Percentiles rank a stretch among this genome's conserved stretches.
Conservation (phyloP, 2,888 invertebrate species). For the Drosophila sordidula region DNA sequence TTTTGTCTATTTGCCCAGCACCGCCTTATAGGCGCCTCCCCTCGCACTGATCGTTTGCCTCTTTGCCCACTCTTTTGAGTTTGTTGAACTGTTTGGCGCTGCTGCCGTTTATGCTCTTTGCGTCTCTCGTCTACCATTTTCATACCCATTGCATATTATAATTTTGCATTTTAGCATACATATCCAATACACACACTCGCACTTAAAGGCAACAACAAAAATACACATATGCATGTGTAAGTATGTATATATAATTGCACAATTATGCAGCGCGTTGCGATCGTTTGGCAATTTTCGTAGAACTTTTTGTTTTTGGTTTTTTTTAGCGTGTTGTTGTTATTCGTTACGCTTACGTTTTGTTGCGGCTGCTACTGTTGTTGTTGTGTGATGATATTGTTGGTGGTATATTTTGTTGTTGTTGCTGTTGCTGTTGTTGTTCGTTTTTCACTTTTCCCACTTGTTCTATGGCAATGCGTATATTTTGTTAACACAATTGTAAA, state of each 20-base stretch:
- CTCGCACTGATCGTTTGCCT: conserved; percentile 36
- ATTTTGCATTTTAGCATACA: conserved; percentile 56
- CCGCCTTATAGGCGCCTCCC: conserved; percentile 13
- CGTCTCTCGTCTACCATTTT: conserved; percentile 32
- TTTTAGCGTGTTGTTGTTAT: conserved; percentile 32
- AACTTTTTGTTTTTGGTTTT: conserved; percentile 30
- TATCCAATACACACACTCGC: conserved; percentile 40
- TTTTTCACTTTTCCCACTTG: conserved; percentile 46
- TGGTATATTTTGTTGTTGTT: conserved; percentile 32
- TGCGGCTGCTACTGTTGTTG: conserved; percentile 50
- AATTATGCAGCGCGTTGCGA: conserved; percentile 73
- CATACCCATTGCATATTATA: conserved; percentile 65
- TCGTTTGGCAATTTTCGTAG: conserved; percentile 60
- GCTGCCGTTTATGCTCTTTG: conserved; percentile 18
- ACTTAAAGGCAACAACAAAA: conserved; percentile 53
- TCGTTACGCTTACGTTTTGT: conserved; percentile 54
- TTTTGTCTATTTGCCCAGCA: conserved; percentile 15
- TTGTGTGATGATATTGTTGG: conserved; percentile 40
- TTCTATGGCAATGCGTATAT: conserved; percentile 46
- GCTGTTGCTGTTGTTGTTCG: conserved; percentile 14
- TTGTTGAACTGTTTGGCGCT: conserved; percentile 67
- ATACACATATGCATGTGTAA: conserved; percentile 20
- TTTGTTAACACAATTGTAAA: conserved; percentile 45
- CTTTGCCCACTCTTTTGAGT: conserved; percentile 42
- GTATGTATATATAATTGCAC: conserved; percentile 66